Conservation (phyloP, 2,113 vertebrate genomes). For the Syrmaticus mikado region DNA sequence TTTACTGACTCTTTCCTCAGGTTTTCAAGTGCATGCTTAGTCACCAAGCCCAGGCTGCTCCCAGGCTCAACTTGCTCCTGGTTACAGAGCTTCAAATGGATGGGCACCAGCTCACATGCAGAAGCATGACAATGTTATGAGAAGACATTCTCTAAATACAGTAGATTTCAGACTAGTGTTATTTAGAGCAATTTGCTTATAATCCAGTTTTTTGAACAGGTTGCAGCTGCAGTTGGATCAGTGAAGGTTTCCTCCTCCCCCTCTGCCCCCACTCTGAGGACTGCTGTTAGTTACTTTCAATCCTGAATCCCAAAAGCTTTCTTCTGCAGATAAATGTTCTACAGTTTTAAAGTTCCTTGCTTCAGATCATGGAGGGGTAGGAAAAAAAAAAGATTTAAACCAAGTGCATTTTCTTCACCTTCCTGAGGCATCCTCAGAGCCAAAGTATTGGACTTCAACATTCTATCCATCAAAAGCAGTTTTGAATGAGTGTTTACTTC, state of each 20-base stretch:
- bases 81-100: background rate
- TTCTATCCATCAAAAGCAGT: rapidly evolving
- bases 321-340: background rate
- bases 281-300: background rate
- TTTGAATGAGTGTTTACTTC: too few species aligned
- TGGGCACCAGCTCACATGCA: background rate
- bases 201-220: background rate
- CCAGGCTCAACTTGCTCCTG: background rate
- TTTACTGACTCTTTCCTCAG: background rate
- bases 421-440: background rate
- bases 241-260: background rate
- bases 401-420: background rate
- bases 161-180: background rate
- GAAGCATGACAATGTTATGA: background rate
- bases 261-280: background rate
- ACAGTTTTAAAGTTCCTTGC: background rate
- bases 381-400: background rate
- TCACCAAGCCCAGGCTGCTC: background rate
- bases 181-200: background rate
- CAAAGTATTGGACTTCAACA: background rate
- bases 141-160: rapidly evolving
- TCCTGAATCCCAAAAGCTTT: background rate
- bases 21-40: background rate
- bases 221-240: background rate
- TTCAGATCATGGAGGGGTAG: background rate